These are phyloP conservation scores for Ormyrus labotus DNA, from an alignment of 2,888 invertebrate genomes.

Conservation along the genomic window DNA sequence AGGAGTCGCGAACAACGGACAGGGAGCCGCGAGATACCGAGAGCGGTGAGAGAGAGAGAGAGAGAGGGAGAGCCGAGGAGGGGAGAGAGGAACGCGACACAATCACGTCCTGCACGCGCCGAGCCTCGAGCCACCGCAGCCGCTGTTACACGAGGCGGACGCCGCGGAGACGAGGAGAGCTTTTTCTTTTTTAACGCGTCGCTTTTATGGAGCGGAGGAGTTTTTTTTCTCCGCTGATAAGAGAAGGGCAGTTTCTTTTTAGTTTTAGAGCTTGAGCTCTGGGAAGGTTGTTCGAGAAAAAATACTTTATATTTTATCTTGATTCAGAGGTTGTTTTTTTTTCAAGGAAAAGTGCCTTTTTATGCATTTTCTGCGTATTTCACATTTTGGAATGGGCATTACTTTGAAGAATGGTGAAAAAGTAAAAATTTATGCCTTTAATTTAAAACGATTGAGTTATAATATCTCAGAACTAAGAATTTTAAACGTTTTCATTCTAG, in stretches of 20 bases:
- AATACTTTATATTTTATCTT: neutral
- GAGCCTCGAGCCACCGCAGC: constrained; percentile 71
- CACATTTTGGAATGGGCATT: no score
- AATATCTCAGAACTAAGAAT: no score
- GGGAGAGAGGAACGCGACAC: constrained; percentile 68
- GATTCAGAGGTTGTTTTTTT: no score
- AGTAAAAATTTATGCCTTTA: no score
- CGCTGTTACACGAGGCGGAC: constrained; percentile 67
- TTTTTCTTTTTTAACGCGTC: neutral
- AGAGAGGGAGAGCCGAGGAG: constrained; percentile 56
- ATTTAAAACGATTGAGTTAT: no score
- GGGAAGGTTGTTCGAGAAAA: neutral
- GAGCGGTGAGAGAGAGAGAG: constrained; percentile 56
- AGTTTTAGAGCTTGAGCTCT: neutral
- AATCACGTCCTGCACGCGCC: constrained; percentile 76
- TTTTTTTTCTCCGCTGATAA: neutral
- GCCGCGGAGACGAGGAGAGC: no score
- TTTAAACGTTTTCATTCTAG: no score
- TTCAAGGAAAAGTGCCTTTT: no score
- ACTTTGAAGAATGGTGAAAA: no score
- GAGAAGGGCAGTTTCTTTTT: neutral
- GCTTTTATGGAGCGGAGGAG: neutral
- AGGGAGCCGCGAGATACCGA: constrained; percentile 1
- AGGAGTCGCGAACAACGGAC: no score
- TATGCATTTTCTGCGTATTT: no score